Evolutionary conservation across 2,113 vertebrate species (phyloP), one percentile per base, ranked within the genome.

Genomic region (Tenebrosternarchus preto): DNA sequence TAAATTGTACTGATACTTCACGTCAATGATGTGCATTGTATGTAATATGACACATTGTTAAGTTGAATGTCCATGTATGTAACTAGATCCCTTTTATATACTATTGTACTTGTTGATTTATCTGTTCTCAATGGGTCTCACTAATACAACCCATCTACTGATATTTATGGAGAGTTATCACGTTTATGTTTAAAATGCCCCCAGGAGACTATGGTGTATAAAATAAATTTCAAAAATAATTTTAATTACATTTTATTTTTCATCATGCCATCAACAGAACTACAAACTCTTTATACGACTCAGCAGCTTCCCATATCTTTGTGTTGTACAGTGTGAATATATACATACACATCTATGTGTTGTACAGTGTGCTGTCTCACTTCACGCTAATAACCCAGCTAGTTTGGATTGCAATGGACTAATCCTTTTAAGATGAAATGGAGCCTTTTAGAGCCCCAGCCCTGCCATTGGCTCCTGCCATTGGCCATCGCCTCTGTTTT

Each of bases 31-130:
- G 76, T 84, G 80, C 63, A 77, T 79, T 84, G 24, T 73, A 77
- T 84, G 82, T 82, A 71, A 73, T 81, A 66, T 72, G 27, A 74
- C 56, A 82, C 78, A 76, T 78, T 84, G 78, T 90, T 90, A 74
- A 79, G 85, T 89, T 90, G 68, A 72, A 83, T 82, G 78, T 89
- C 73, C 85, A 81, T 91, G 88, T 89, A 85, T 68, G 80, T 82
- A 84, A 80, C 55, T 74, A 39, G 55, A 83, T 46, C 20, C 80
- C 85, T 85, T 83, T 72, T 80, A 76, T 73, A 86, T 31, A 60
- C 83, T 85, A 88, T 61, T 77, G 84, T 88, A 85, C 83, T 81
- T 61, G 33, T 88, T 90, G 79, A 87, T 86, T 82, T 85, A 85
- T 85, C 84, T 85, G 80, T 80, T 86, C 74, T 73, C 59, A 81